Evolutionary conservation across 1,140 invertebrate genomes (phyloP), one percentile per base, ranked within the genome.

Genomic region (Hycleus cichorii): DNA sequence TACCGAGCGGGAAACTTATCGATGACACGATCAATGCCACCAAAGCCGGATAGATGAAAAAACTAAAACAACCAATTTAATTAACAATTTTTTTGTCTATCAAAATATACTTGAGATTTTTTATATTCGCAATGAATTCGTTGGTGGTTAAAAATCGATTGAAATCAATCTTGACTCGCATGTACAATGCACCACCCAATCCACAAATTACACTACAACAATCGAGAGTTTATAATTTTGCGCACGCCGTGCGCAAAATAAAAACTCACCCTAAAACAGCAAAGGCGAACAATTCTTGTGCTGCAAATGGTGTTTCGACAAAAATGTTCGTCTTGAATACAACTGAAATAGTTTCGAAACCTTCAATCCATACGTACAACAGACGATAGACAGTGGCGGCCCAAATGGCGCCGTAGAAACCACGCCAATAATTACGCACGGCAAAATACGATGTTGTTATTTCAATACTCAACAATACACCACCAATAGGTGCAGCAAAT

Each of bases 401-500:
- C 76, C 93, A 97, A 2, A 97, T 95, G 3, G 96, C 95, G 0
- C 95, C 89, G 72, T 98, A 98, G 74, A 99, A 99, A 0, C 95
- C 96, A 55, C 96, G 79, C 95, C 96, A 99, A 73, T 99, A 99
- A 72, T 98, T 98, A 56, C 95, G 79, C 0, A 98, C 94, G 3
- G 95, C 95, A 76, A 98, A 99, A 72, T 97, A 99, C 0, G 95
- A 95, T 0, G 95, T 94, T 25, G 96, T 98, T 74, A 98, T 95
- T 81, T 99, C 96, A 59, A 99, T 98, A 65, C 94, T 97, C 75
- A 98, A 98, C 24, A 98, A 79, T 0, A 99, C 96, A 68, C 90
- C 93, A 72, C 93, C 93, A 45, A 97, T 92, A 1, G 94, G 95
- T 0, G 94, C 91, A 1, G 91, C 93, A 76, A 97, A 97, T 69